Conservation (phyloP, 2,113 vertebrate genomes). For the Scophthalmus maximus region DNA sequence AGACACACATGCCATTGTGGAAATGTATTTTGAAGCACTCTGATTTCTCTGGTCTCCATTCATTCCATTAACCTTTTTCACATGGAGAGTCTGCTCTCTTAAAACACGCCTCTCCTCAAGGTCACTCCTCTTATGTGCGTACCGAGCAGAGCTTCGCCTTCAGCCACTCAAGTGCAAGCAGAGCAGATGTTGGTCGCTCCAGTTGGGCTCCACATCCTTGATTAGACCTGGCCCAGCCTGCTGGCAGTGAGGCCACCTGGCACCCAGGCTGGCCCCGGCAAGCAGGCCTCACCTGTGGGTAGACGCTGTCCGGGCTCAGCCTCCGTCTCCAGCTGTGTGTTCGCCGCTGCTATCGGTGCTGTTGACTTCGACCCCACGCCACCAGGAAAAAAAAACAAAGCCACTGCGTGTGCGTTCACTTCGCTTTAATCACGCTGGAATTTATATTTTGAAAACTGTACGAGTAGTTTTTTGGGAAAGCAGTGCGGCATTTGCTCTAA, state of each 20-base stretch:
- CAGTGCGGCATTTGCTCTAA: slow-evolving; percentile 74
- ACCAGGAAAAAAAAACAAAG: slow-evolving; percentile 40
- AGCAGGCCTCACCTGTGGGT: slow-evolving; percentile 80
- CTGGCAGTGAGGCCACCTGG: slow-evolving; percentile 81
- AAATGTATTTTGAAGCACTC: slow-evolving; percentile 66
- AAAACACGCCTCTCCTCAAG: slow-evolving; percentile 76
- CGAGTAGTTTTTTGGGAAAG: slow-evolving; percentile 71
- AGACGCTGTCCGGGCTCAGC: slow-evolving; percentile 43
- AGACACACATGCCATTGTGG: slow-evolving; percentile 65
- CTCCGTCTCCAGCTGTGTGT: slow-evolving; percentile 56
- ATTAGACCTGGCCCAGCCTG: slow-evolving; percentile 78
- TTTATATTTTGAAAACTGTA: slow-evolving; percentile 76
- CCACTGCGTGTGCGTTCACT: slow-evolving; percentile 8
- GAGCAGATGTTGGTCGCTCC: slow-evolving; percentile 84
- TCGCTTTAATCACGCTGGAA: slow-evolving; percentile 49
- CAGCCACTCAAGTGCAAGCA: slow-evolving; percentile 75
- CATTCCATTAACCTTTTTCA: slow-evolving; percentile 70
- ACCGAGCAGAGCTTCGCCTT: slow-evolving; percentile 70
- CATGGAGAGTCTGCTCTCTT: slow-evolving; percentile 58
- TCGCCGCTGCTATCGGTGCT: slow-evolving; percentile 28
- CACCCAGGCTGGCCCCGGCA: slow-evolving; percentile 71
- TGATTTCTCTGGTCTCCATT: slow-evolving; percentile 60
- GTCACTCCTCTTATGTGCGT: slow-evolving; percentile 68
- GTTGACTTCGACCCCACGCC: slow-evolving; percentile 21
- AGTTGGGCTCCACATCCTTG: slow-evolving; percentile 81